Percentiles rank a stretch among this genome's conserved stretches.
phyloP scores from a whole-genome alignment of 2,888 invertebrate genomes.

The Drosophila percnosoma region DNA sequence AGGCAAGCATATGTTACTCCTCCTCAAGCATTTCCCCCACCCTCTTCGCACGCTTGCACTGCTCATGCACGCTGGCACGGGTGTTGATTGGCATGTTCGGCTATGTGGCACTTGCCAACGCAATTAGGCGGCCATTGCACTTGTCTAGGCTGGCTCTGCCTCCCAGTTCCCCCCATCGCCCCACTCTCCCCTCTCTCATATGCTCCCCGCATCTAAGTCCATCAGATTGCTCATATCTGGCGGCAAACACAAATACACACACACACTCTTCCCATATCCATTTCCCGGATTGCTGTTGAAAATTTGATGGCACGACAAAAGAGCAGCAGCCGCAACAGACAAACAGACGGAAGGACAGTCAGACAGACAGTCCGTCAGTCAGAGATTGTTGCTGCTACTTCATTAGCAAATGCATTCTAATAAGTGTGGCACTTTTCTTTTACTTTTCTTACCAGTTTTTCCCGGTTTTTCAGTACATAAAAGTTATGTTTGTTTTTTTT shows the following conservation, averaged over 20 bases:
- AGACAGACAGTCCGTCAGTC: conserved; percentile 21
- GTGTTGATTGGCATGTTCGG: conserved; percentile 77
- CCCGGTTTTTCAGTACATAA: neutral
- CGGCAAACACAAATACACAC: neutral
- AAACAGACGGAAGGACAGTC: conserved; percentile 1
- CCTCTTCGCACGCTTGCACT: neutral
- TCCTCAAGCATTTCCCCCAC: neutral
- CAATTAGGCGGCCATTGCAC: conserved; percentile 78
- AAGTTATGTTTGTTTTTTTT: neutral
- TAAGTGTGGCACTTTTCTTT: conserved; percentile 44
- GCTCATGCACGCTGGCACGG: conserved; percentile 36
- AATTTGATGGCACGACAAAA: conserved; percentile 66
- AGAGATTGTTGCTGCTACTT: conserved; percentile 34
- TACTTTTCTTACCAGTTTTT: neutral
- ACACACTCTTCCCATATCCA: conserved; percentile 22
- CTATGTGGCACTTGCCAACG: conserved; percentile 70
- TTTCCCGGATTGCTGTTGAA: conserved; percentile 50
- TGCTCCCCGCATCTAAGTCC: neutral
- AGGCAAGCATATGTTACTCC: neutral
- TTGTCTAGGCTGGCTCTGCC: conserved; percentile 44
- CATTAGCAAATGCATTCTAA: conserved; percentile 69
- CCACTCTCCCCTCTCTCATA: neutral
- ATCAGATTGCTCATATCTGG: conserved; percentile 11
- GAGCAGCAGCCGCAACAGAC: conserved; percentile 50
- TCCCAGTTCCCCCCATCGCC: neutral